These are phyloP conservation scores for Zaprionus africanus DNA, from an alignment of 1,140 invertebrate species.

Conservation along the genomic window DNA sequence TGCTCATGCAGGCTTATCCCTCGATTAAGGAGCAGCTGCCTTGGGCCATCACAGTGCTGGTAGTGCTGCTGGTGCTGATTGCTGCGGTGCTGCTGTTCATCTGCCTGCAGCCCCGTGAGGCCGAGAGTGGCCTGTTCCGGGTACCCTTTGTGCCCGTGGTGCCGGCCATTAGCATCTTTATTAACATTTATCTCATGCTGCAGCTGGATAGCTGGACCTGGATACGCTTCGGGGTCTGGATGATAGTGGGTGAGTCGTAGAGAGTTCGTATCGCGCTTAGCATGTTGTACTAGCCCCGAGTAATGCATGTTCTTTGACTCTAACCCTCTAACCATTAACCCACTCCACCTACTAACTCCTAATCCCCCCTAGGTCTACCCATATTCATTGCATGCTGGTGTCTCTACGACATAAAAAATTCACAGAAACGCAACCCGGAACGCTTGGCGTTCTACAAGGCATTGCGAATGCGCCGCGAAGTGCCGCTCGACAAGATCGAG, in stretches of 20 bases:
- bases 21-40: conserved; percentile 50
- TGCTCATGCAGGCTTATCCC: conserved; percentile 69
- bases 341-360: conserved; percentile 42
- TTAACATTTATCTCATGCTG: conserved; percentile 90
- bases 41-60: conserved; percentile 66
- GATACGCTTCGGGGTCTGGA: conserved; percentile 90
- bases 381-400: conserved; percentile 80
- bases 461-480: conserved; percentile 19
- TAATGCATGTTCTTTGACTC: conserved; percentile 55
- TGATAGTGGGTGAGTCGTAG: conserved; percentile 86
- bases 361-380: conserved; percentile 68
- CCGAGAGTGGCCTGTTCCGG: conserved; percentile 80
- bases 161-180: conserved; percentile 88
- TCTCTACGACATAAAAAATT: conserved; percentile 72
- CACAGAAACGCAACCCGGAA: conserved; percentile 62
- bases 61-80: conserved; percentile 60
- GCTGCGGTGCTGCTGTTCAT: conserved; percentile 61
- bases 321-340: not conserved
- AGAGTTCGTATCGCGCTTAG: conserved; percentile 15
- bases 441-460: conserved; percentile 55
- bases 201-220: conserved; percentile 89
- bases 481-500: conserved; percentile 2
- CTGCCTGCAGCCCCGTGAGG: conserved; percentile 70
- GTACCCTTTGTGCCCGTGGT: conserved; percentile 90
- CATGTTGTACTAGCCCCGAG: conserved; percentile 50